phyloP scores from a whole-genome alignment of 1,140 invertebrate genomes.

The Penaeus chinensis region DNA sequence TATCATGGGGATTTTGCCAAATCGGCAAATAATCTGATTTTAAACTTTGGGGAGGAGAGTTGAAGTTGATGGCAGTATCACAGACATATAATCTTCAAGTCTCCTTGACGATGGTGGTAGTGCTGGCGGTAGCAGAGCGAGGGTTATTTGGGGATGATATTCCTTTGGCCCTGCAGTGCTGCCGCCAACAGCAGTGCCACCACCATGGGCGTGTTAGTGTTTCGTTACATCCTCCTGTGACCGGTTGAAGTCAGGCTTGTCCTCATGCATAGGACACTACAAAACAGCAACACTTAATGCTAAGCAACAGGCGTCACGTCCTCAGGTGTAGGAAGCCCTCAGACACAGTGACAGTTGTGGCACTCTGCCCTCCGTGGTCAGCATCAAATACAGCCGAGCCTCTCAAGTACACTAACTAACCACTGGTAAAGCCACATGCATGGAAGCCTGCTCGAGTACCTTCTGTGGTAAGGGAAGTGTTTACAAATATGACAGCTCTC shows the following conservation, averaged over 20 bases:
- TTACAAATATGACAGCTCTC: slow-evolving; percentile 51
- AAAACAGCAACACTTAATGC: slow-evolving; percentile 61
- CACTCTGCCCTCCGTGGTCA: slow-evolving; percentile 47
- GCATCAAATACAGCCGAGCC: slow-evolving; percentile 32
- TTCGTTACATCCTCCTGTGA: slow-evolving; percentile 50
- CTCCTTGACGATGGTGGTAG: slow-evolving; percentile 45
- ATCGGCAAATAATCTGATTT: slow-evolving; percentile 51
- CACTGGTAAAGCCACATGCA: slow-evolving; percentile 51
- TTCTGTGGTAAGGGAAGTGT: slow-evolving; percentile 31
- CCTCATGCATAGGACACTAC: slow-evolving; percentile 61
- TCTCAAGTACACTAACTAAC: slow-evolving; percentile 29
- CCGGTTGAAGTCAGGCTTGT: slow-evolving; percentile 58
- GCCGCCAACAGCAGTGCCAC: slow-evolving; percentile 13
- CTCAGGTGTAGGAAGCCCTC: slow-evolving; percentile 56
- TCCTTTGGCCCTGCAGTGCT: slow-evolving; percentile 14
- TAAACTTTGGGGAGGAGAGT: slow-evolving; percentile 57
- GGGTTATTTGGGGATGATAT: slow-evolving; percentile 26
- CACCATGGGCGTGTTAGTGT: slow-evolving; percentile 60
- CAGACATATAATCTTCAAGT: slow-evolving; percentile 60
- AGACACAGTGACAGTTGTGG: slow-evolving; percentile 49
- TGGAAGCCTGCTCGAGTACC: slow-evolving; percentile 45
- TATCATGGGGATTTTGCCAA: slow-evolving; percentile 54
- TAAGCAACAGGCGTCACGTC: slow-evolving; percentile 59
- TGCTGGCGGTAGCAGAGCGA: slow-evolving; percentile 31
- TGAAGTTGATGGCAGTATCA: slow-evolving; percentile 62